A percentile compares a stretch with the other conserved stretches of the same genome.
Conservation (phyloP, 2,113 vertebrate species). For the Spilogale gracilis region DNA sequence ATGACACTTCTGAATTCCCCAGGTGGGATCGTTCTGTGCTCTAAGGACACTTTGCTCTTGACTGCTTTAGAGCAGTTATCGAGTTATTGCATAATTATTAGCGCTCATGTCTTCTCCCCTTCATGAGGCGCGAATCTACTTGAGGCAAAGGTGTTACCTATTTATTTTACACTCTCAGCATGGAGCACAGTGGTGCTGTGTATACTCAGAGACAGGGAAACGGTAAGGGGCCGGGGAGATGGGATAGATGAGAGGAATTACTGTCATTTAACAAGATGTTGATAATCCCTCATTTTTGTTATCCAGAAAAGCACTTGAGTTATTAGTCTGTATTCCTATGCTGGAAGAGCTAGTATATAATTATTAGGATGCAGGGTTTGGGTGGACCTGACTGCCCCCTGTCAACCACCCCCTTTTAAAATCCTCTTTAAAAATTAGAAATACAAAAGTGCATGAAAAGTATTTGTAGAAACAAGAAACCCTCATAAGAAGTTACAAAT, state of each 20-base stretch:
- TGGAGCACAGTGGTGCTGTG: background rate
- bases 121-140: background rate
- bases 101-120: background rate
- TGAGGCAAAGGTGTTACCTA: background rate
- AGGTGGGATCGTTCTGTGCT: background rate
- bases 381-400: background rate
- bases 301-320: background rate
- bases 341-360: background rate
- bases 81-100: background rate
- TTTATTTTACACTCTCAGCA: background rate
- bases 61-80: background rate
- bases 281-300: background rate
- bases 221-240: background rate
- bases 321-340: background rate
- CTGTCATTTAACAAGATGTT: background rate
- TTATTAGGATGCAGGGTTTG: background rate
- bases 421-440: background rate
- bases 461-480: conserved; percentile 19
- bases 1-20: background rate
- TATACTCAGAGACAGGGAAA: background rate
- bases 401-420: background rate
- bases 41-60: background rate
- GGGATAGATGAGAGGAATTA: background rate
- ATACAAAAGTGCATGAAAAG: background rate
- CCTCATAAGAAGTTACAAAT: background rate